Conservation (phyloP, 2,888 invertebrate genomes). For the Linnaemya vulpina region DNA sequence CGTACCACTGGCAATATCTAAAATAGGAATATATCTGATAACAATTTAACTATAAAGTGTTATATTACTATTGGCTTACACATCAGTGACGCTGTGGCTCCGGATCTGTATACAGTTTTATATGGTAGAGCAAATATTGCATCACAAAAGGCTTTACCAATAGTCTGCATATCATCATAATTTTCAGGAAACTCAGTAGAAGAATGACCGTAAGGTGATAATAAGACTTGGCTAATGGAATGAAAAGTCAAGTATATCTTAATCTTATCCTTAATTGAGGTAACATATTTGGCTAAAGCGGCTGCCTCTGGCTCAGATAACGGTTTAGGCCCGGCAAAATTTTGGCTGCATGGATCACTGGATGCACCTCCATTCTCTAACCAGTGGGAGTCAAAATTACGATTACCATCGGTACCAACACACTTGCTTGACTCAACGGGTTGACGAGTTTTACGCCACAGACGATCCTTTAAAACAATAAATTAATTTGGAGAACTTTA, state of each 20-base stretch:
- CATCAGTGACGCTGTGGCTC: conserved; percentile 85
- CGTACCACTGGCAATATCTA: conserved; percentile 83
- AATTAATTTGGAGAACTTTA: neutral
- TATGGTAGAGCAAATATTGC: conserved; percentile 83
- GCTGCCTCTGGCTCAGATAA: conserved; percentile 85
- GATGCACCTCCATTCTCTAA: conserved; percentile 83
- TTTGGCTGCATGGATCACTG: conserved; percentile 81
- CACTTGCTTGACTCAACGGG: conserved; percentile 80
- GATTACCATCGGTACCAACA: conserved; percentile 81
- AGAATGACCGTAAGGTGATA: conserved; percentile 86
- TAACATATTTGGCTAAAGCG: conserved; percentile 83
- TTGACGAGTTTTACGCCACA: conserved; percentile 88
- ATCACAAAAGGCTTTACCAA: conserved; percentile 84
- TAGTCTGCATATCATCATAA: conserved; percentile 82
- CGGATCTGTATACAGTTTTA: conserved; percentile 84
- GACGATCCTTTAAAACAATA: conserved; percentile 83
- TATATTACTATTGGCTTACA: conserved; percentile 81
- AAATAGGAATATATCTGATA: conserved; percentile 35
- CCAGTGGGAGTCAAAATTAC: conserved; percentile 82
- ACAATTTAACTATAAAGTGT: neutral
- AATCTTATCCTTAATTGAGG: conserved; percentile 81
- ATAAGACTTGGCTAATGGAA: conserved; percentile 86
- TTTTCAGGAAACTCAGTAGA: conserved; percentile 82
- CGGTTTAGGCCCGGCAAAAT: conserved; percentile 84
- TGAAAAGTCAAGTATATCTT: conserved; percentile 86